Evolutionary conservation across 2,888 invertebrate species (phyloP).

Genomic region (Ennomos quercinarius): DNA sequence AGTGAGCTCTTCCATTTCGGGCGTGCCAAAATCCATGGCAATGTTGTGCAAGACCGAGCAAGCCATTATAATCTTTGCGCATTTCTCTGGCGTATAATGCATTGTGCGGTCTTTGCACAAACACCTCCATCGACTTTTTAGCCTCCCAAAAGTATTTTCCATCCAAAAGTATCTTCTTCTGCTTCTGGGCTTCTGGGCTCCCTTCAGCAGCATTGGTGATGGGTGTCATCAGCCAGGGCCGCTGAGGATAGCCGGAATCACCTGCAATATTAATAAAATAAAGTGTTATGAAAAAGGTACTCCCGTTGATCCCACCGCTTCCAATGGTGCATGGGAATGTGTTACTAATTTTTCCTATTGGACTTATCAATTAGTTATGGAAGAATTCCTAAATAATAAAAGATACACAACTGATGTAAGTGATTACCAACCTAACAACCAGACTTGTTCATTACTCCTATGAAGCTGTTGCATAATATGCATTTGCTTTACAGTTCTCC

Average conservation of each 20-base stretch:
- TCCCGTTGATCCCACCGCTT: too few species aligned
- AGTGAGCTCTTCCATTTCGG: too few species aligned
- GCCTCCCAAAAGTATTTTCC: constrained; percentile 5
- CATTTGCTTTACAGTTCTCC: constrained; percentile 5
- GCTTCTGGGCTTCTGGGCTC: not conserved
- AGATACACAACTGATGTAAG: too few species aligned
- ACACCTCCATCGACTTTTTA: constrained; percentile 14
- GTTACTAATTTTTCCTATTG: not conserved
- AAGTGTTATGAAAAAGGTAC: too few species aligned
- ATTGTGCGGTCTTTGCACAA: constrained; percentile 27
- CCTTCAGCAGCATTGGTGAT: not conserved
- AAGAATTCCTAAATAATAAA: not conserved
- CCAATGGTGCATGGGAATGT: too few species aligned
- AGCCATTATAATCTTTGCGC: constrained; percentile 42
- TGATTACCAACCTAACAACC: not conserved
- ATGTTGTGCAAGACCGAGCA: constrained; percentile 44
- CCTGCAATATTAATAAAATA: too few species aligned
- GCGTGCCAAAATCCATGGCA: constrained; percentile 6
- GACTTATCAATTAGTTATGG: not conserved
- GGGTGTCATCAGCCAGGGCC: constrained; percentile 1
- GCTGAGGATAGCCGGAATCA: not conserved
- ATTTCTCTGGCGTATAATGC: constrained; percentile 42
- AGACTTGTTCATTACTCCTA: constrained; percentile 4
- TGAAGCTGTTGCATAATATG: constrained; percentile 8
- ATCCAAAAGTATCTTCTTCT: not conserved